Evolutionary conservation across 2,797 vertebrate species (phyloP), one percentile per base, ranked within the genome.

Genomic region (Sparus aurata): DNA sequence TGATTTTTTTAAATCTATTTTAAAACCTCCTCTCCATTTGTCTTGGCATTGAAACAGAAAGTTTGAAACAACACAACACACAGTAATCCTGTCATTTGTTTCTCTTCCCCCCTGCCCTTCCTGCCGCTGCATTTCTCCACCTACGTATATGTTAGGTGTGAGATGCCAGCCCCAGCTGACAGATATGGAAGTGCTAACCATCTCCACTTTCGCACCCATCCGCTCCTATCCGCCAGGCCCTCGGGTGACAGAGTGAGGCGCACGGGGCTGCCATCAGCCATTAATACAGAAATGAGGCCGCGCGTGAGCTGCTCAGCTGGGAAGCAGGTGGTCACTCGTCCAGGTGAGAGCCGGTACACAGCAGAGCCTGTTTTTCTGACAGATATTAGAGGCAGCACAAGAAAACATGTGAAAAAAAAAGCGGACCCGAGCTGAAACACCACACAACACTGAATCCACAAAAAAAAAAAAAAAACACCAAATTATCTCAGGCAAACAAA

Each of bases 181-280:
- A 86, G 82, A 86, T 84, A 77, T 80, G 64, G 69, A 86, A 84
- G 77, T 63, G 79, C 70, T 87, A 82, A 89, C 82, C 0, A 11
- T 69, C 72, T 80, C 72, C 66, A 68, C 57, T 86, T 88, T 87
- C 88, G 85, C 83, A 85, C 79, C 75, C 68, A 27, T 84, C 70
- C 71, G 15, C 65, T 81, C 60, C 57, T 60, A 68, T 77, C 75
- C 50, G 0, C 41, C n/a, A 2, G 69, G 62, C 77, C 61, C 63
- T 50, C 4, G 34, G 67, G 25, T 82, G 80, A 70, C 79, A 75
- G 27, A 1, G 46, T 11, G 10, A 68, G 63, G 64, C 75, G 34
- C 17, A 10, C 20, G 27, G 3, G 50, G 71, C 80, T 72, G 78
- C 67, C 54, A 47, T 76, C 66, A 71, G 54, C 71, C 46, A 38